Conservation (phyloP, 2,888 invertebrate species). For the Trimorus sp. region DNA sequence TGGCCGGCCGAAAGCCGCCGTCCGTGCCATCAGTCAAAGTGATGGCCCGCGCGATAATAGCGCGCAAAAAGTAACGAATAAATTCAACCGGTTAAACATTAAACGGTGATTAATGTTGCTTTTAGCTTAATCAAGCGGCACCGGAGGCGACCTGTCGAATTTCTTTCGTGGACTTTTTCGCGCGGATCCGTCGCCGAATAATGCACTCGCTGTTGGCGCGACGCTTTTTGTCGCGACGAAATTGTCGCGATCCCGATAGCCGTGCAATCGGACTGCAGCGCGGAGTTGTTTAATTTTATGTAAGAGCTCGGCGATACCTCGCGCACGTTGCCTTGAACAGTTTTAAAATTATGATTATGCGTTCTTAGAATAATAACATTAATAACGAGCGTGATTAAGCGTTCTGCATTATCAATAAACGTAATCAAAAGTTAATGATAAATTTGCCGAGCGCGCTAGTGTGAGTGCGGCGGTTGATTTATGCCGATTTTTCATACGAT, state of each 20-base stretch:
- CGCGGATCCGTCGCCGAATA: no score
- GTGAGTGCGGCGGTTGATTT: slow-evolving; percentile 50
- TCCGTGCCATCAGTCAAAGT: slow-evolving; percentile 40
- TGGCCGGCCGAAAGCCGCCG: slow-evolving; percentile 34
- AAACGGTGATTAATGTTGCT: slow-evolving; percentile 48
- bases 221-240: no score
- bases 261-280: no score
- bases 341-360: slow-evolving; percentile 54
- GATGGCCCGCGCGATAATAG: slow-evolving; percentile 29
- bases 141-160: no score
- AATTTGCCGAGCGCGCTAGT: slow-evolving; percentile 27
- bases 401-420: slow-evolving; percentile 57
- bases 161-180: no score
- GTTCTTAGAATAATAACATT: slow-evolving; percentile 60
- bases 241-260: no score
- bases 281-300: no score
- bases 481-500: slow-evolving; percentile 50
- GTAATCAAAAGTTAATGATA: slow-evolving; percentile 64
- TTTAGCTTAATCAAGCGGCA: neutral
- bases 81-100: slow-evolving; percentile 40
- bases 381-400: slow-evolving; percentile 57
- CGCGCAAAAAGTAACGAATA: slow-evolving; percentile 40
- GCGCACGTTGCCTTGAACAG: slow-evolving; percentile 38
- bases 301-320: neutral
- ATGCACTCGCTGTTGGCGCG: no score